Percentiles rank a stretch among this genome's conserved stretches.
Evolutionary conservation across 2,888 invertebrate species (phyloP).

Genomic region (Apoderus coryli): DNA sequence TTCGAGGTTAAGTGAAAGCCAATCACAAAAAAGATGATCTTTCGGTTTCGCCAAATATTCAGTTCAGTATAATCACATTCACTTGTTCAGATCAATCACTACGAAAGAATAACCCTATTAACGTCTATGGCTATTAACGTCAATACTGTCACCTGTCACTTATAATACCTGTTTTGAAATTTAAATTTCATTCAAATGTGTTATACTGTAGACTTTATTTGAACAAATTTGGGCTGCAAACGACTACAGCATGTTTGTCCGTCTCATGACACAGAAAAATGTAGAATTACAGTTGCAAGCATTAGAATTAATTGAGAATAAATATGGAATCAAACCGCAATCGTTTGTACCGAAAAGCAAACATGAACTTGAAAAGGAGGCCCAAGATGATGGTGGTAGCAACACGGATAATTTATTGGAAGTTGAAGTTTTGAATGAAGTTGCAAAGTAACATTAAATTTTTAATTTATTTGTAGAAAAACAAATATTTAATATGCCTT

Average conservation of each 20-base stretch:
- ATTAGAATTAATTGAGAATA: conserved; percentile 66
- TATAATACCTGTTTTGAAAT: neutral
- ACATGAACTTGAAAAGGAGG: conserved; percentile 18
- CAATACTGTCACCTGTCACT: too few relatives aligned
- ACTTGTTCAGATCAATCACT: too few relatives aligned
- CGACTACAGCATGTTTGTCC: conserved; percentile 75
- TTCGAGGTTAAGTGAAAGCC: too few relatives aligned
- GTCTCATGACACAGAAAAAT: conserved; percentile 88
- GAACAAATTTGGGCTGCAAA: conserved; percentile 88
- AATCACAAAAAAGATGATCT: too few relatives aligned
- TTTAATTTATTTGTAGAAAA: too few relatives aligned
- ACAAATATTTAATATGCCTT: too few relatives aligned
- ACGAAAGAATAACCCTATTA: too few relatives aligned
- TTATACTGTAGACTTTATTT: conserved; percentile 37
- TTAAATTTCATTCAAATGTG: conserved; percentile 10
- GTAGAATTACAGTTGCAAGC: conserved; percentile 83
- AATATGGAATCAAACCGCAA: conserved; percentile 52
- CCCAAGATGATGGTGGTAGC: conserved; percentile 5
- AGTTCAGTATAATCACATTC: too few relatives aligned
- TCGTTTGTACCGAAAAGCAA: conserved; percentile 40
- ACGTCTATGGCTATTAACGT: too few relatives aligned
- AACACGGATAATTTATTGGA: conserved; percentile 26
- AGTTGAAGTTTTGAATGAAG: conserved; percentile 32
- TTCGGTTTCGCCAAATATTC: too few relatives aligned
- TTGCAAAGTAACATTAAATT: conserved; percentile 28